These are phyloP conservation scores for Melieria picta DNA, from an alignment of 2,888 invertebrate genomes.

Conservation along the genomic window DNA sequence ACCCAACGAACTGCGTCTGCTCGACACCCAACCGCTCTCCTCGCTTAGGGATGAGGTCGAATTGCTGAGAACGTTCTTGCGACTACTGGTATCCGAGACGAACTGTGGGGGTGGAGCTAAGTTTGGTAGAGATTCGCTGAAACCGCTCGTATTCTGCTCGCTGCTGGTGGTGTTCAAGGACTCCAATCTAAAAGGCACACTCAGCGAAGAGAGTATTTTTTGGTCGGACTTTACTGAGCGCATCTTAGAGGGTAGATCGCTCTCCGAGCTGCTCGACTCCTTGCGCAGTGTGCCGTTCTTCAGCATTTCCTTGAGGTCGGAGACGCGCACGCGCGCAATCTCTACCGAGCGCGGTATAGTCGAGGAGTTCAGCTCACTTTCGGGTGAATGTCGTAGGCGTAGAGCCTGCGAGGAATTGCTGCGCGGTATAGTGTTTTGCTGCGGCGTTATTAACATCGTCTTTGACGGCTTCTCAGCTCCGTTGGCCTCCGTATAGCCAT, in stretches of 20 bases:
- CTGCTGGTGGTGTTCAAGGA: slow-evolving; percentile 59
- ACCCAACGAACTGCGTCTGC: slow-evolving; percentile 74
- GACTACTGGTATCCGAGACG: slow-evolving; percentile 63
- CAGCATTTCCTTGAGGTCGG: slow-evolving; percentile 65
- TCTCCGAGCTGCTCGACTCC: slow-evolving; percentile 68
- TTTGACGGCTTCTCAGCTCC: slow-evolving; percentile 2
- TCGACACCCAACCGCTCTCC: slow-evolving; percentile 89
- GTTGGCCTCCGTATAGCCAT: slow-evolving; percentile 32
- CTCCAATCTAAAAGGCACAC: slow-evolving; percentile 75
- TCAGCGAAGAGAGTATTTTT: slow-evolving; percentile 68
- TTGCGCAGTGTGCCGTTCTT: slow-evolving; percentile 59
- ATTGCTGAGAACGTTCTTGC: slow-evolving; percentile 64
- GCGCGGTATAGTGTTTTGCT: slow-evolving; percentile 69
- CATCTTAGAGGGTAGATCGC: slow-evolving; percentile 69
- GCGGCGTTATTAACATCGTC: slow-evolving; percentile 31
- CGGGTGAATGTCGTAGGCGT: slow-evolving; percentile 64
- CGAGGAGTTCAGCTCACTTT: slow-evolving; percentile 40
- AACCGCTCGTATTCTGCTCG: slow-evolving; percentile 66
- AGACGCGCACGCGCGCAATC: slow-evolving; percentile 63
- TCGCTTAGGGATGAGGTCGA: slow-evolving; percentile 80
- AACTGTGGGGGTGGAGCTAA: slow-evolving; percentile 74
- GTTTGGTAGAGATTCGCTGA: slow-evolving; percentile 79
- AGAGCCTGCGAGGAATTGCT: slow-evolving; percentile 73
- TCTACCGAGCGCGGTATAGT: slow-evolving; percentile 64
- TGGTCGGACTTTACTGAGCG: slow-evolving; percentile 62